These are phyloP conservation scores for Apotomis turbidana DNA, from an alignment of 2,888 invertebrate species.

Conservation along the genomic window DNA sequence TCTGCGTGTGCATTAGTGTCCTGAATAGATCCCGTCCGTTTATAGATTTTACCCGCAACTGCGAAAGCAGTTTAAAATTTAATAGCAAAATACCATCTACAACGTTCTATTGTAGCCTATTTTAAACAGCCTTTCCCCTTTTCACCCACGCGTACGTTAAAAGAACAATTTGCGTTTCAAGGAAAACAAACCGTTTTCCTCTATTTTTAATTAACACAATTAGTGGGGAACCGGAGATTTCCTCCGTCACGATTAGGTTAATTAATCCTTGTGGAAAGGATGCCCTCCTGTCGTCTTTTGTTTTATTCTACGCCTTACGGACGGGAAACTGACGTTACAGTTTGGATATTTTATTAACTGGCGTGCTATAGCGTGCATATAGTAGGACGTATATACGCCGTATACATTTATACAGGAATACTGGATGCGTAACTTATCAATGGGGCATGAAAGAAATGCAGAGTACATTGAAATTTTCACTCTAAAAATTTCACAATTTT, in stretches of 20 bases:
- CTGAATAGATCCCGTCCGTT: too few species aligned
- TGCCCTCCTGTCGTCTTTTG: background rate
- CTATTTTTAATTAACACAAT: conserved; percentile 36
- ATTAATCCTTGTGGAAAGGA: conserved; percentile 21
- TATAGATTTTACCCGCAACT: background rate
- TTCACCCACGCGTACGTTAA: conserved; percentile 17
- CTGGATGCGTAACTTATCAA: too few species aligned
- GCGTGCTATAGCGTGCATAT: too few species aligned
- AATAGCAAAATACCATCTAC: conserved; percentile 15
- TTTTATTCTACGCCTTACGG: conserved; percentile 1
- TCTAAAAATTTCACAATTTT: too few species aligned
- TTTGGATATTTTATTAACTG: too few species aligned
- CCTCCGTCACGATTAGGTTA: conserved; percentile 22
- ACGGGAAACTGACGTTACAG: too few species aligned
- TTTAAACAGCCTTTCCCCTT: conserved; percentile 13
- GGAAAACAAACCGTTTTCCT: conserved; percentile 30
- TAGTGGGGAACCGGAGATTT: conserved; percentile 30
- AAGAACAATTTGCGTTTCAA: conserved; percentile 24
- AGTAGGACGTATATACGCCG: too few species aligned
- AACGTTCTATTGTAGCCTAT: conserved; percentile 1
- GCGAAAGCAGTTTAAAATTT: conserved; percentile 1
- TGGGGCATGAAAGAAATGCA: too few species aligned
- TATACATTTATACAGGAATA: too few species aligned
- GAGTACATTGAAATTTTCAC: too few species aligned
- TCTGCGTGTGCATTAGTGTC: too few species aligned